Conservation (phyloP, 1,140 invertebrate genomes). For the Scaptomyza graminum region DNA sequence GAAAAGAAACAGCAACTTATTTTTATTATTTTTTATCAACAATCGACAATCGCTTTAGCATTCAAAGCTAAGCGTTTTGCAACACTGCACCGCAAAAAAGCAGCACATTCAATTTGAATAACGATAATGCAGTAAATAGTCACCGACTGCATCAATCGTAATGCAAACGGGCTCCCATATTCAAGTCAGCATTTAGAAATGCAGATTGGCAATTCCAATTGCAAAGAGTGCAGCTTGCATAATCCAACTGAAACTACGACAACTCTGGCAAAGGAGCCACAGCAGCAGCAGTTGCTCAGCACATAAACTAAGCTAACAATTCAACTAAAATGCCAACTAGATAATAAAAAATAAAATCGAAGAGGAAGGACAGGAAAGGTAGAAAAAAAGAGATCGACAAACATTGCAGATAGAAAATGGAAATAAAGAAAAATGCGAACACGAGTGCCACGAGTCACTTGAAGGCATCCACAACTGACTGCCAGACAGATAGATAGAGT, state of each 20-base stretch:
- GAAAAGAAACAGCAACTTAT: neutral
- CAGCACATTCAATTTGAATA: conserved; percentile 14
- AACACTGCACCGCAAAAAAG: conserved; percentile 13
- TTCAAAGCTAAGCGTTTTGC: conserved; percentile 11
- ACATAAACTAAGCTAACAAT: conserved; percentile 75
- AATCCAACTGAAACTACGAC: conserved; percentile 32
- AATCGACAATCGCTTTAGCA: neutral
- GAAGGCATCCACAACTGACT: conserved; percentile 48
- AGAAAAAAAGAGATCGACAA: conserved; percentile 22
- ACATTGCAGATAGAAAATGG: conserved; percentile 55
- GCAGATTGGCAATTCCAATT: conserved; percentile 50
- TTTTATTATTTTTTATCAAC: no score
- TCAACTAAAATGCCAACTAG: conserved; percentile 80
- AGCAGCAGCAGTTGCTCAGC: conserved; percentile 11
- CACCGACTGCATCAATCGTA: conserved; percentile 39
- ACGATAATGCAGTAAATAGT: conserved; percentile 25
- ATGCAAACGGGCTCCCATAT: conserved; percentile 25
- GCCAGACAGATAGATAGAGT: conserved; percentile 55
- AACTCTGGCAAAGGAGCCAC: conserved; percentile 4
- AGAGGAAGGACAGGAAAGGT: conserved; percentile 42
- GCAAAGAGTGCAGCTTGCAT: conserved; percentile 46
- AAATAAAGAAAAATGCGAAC: conserved; percentile 69
- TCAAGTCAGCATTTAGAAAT: conserved; percentile 49
- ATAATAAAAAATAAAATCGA: conserved; percentile 77
- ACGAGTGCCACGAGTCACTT: conserved; percentile 39